phyloP scores from a whole-genome alignment of 2,888 invertebrate species.

The Campoplex nolae region DNA sequence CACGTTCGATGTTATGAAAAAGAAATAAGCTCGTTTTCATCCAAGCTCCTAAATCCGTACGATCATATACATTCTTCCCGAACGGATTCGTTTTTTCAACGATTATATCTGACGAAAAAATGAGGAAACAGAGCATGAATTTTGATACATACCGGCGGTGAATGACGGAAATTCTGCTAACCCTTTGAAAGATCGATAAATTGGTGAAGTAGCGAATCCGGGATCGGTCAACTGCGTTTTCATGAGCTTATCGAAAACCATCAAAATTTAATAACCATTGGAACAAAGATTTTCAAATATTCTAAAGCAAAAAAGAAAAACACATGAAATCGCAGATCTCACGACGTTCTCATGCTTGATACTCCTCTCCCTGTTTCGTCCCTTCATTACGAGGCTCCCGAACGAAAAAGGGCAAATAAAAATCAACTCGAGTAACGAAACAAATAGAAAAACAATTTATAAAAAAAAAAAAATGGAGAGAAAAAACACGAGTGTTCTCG shows the following conservation, averaged over 20 bases:
- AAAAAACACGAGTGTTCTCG: not conserved
- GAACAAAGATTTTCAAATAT: not conserved
- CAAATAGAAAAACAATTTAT: not conserved
- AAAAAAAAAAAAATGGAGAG: conserved; percentile 1
- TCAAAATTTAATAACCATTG: not conserved
- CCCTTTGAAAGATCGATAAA: conserved; percentile 39
- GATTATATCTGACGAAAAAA: conserved; percentile 45
- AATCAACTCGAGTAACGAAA: not conserved
- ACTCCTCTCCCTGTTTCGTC: conserved; percentile 10
- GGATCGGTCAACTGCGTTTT: conserved; percentile 50
- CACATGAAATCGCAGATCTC: conserved; percentile 34
- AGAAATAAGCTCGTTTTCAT: not conserved
- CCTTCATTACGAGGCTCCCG: conserved; percentile 1
- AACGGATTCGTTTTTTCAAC: conserved; percentile 64
- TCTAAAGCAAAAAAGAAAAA: not conserved
- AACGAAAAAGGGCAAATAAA: conserved; percentile 9
- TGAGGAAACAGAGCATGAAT: conserved; percentile 39
- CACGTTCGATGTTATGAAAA: not conserved
- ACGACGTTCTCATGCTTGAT: conserved; percentile 55
- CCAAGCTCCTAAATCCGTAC: not conserved
- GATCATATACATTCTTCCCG: conserved; percentile 13
- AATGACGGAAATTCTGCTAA: conserved; percentile 26
- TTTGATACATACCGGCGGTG: not conserved
- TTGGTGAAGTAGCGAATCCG: conserved; percentile 61
- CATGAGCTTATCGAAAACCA: not conserved